Evolutionary conservation across 2,888 invertebrate species (phyloP).

Genomic region (Harpagoxenus sublaevis): DNA sequence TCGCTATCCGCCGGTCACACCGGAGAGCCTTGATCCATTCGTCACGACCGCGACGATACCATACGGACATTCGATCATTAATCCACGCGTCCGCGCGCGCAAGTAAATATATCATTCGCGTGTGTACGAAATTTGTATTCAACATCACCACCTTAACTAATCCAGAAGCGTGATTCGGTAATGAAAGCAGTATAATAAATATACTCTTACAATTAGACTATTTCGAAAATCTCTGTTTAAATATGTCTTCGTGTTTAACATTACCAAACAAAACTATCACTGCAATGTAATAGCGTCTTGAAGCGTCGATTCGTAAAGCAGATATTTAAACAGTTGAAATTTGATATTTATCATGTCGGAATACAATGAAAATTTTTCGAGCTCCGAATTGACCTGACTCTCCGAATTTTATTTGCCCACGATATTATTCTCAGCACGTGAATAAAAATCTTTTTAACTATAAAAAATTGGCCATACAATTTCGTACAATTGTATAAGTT

Average conservation of each 20-base stretch:
- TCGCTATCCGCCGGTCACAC: slow-evolving; percentile 43
- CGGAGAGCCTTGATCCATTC: slow-evolving; percentile 47
- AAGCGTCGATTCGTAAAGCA: background rate
- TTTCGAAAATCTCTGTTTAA: background rate
- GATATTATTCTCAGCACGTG: background rate
- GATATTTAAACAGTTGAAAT: background rate
- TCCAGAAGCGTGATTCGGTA: slow-evolving; percentile 2
- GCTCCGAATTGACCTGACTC: background rate
- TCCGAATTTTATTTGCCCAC: background rate
- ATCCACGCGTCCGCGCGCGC: slow-evolving; percentile 38
- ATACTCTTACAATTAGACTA: background rate
- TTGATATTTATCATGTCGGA: background rate
- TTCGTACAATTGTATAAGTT: background rate
- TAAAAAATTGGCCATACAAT: background rate
- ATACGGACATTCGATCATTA: slow-evolving; percentile 61
- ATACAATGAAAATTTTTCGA: background rate
- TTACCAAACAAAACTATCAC: background rate
- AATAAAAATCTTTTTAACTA: background rate
- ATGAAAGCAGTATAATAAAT: slow-evolving; percentile 14
- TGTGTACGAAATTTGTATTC: slow-evolving; percentile 26
- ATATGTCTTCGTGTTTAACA: background rate
- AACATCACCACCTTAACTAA: background rate
- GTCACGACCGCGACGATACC: slow-evolving; percentile 57
- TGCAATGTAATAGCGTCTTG: background rate
- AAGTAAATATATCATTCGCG: background rate